Conservation (phyloP, 2,797 vertebrate species). For the Acanthiza pusilla region DNA sequence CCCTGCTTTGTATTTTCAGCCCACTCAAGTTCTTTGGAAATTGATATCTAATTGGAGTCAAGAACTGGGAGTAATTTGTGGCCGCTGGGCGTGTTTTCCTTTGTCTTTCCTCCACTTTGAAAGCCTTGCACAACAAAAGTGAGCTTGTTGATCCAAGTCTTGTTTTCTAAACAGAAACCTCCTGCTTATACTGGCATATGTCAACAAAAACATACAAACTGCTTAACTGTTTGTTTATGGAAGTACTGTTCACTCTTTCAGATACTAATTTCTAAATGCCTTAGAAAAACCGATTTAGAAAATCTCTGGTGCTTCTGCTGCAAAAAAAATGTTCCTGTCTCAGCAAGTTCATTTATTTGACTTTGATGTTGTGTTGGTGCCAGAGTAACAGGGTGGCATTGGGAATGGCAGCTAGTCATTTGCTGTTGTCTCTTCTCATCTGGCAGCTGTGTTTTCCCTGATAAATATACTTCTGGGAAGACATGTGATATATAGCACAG, state of each 20-base stretch:
- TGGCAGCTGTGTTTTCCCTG: neutral
- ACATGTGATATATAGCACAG: neutral
- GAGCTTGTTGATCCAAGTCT: neutral
- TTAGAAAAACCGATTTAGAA: neutral
- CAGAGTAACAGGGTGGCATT: neutral
- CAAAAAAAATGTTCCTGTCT: neutral
- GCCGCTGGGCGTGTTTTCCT: accelerated
- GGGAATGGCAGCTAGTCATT: neutral
- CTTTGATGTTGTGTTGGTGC: neutral
- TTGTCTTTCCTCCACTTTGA: neutral
- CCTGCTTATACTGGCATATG: neutral
- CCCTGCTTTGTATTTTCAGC: neutral
- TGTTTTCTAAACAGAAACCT: neutral
- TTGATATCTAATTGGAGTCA: neutral
- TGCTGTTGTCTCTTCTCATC: neutral
- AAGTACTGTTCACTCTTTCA: neutral
- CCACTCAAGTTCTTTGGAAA: neutral
- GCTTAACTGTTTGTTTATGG: neutral
- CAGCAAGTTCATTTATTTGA: neutral
- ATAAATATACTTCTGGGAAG: neutral
- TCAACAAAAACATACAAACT: neutral
- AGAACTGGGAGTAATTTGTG: neutral
- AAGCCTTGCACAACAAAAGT: neutral
- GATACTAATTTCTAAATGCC: neutral
- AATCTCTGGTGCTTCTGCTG: neutral